Conservation (phyloP, 2,797 vertebrate genomes). For the Sebastes iracundus region DNA sequence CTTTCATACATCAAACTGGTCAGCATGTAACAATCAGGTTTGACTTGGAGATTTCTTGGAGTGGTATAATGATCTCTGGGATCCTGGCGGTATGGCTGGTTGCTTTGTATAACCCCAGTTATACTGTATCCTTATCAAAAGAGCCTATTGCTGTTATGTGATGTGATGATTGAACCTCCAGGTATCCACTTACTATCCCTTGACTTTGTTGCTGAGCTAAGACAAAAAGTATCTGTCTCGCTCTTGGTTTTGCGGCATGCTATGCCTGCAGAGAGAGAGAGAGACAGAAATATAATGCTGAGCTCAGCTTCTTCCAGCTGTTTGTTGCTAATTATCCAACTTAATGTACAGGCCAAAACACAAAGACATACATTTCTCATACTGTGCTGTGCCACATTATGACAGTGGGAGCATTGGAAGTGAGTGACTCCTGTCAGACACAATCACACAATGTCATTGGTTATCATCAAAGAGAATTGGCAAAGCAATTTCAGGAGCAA, state of each 20-base stretch:
- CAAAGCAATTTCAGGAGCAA: neutral
- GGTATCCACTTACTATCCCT: constrained; percentile 13
- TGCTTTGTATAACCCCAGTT: neutral
- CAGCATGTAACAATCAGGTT: neutral
- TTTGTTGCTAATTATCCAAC: constrained; percentile 31
- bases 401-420: neutral
- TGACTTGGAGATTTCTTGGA: neutral
- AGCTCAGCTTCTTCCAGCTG: constrained; percentile 40
- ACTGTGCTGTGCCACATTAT: neutral
- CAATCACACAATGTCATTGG: neutral
- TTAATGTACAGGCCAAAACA: constrained; percentile 10
- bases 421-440: neutral
- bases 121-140: neutral
- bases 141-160: neutral
- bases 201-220: constrained; percentile 40
- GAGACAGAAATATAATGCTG: constrained; percentile 17
- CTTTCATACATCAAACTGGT: no score
- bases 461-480: neutral
- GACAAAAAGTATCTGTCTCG: constrained; percentile 15
- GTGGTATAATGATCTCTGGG: neutral
- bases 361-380: constrained; percentile 22
- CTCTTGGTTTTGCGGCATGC: neutral
- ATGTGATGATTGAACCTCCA: neutral
- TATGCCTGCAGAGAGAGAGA: constrained; percentile 10
- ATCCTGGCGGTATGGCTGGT: neutral